These are phyloP conservation scores for Gasterosteus aculeatus DNA, from an alignment of 2,113 vertebrate genomes.

Conservation along the genomic window DNA sequence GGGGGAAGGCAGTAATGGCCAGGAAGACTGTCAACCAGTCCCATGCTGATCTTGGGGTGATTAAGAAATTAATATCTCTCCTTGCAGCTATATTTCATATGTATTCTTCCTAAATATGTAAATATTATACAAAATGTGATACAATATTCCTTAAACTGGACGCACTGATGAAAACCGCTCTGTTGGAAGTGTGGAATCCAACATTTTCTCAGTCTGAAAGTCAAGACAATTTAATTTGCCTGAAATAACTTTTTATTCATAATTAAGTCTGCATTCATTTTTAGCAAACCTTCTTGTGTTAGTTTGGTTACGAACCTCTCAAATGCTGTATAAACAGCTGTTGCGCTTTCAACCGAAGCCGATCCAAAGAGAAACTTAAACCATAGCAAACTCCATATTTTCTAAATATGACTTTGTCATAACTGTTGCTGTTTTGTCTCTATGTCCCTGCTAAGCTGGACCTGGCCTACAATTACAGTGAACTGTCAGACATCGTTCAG, in stretches of 20 bases:
- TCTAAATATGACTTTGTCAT: not conserved
- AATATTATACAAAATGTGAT: not conserved
- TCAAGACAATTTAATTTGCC: not conserved
- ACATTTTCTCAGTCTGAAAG: not conserved
- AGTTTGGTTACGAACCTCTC: not conserved
- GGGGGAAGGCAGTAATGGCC: slow-evolving; percentile 51
- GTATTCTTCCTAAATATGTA: no score
- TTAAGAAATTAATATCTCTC: not conserved
- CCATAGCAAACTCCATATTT: not conserved
- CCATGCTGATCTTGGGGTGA: slow-evolving; percentile 61
- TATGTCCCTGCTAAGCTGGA: slow-evolving; percentile 49
- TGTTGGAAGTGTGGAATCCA: not conserved
- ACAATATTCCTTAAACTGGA: not conserved
- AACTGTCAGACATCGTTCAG: slow-evolving; percentile 86
- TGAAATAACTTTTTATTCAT: not conserved
- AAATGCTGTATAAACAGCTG: not conserved
- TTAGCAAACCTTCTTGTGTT: not conserved
- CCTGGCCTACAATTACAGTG: slow-evolving; percentile 65
- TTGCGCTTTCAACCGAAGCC: not conserved
- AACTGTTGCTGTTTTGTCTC: not conserved
- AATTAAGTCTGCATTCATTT: not conserved
- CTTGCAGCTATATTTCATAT: not conserved
- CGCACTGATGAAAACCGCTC: not conserved
- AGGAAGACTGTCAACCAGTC: slow-evolving; percentile 36
- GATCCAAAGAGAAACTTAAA: not conserved